A percentile compares a stretch with the other conserved stretches of the same genome.
These are phyloP conservation scores for Clanis bilineata DNA, from an alignment of 2,888 invertebrate genomes.

Conservation along the genomic window DNA sequence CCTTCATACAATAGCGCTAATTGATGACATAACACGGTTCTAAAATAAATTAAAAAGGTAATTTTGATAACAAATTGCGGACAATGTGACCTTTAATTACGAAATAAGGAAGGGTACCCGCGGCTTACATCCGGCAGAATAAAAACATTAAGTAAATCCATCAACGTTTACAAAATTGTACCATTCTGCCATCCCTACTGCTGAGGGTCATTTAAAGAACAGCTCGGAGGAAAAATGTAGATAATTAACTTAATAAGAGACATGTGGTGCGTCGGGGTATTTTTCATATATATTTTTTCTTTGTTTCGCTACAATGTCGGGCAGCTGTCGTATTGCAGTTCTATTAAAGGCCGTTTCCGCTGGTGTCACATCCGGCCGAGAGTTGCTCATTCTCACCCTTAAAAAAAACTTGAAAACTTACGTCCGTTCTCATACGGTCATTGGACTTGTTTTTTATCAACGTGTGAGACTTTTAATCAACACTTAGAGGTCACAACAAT, in stretches of 20 bases:
- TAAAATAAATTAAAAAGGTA: neutral
- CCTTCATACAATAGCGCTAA: neutral
- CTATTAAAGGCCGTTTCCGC: conserved; percentile 66
- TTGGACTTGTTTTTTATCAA: conserved; percentile 70
- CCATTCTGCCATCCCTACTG: neutral
- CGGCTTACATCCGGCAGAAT: neutral
- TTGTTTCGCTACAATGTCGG: conserved; percentile 49
- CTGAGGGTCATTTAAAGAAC: conserved; percentile 14
- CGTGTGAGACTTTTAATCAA: conserved; percentile 64
- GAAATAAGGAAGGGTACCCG: neutral
- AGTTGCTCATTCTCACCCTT: conserved; percentile 30
- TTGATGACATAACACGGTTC: neutral
- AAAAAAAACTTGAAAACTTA: neutral
- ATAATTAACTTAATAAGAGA: conserved; percentile 52
- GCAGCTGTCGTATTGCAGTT: conserved; percentile 61
- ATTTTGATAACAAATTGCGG: neutral
- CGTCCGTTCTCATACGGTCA: conserved; percentile 58
- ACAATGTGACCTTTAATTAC: neutral
- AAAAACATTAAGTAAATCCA: neutral
- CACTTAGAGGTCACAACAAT: conserved; percentile 75
- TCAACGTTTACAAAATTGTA: neutral
- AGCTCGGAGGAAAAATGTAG: conserved; percentile 26
- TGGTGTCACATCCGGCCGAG: conserved; percentile 73
- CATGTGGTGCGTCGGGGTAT: conserved; percentile 26
- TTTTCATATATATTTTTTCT: conserved; percentile 36